Percentiles rank a stretch among this genome's conserved stretches.
phyloP scores from a whole-genome alignment of 37 sponge, comb jelly and placozoan species.

The Halichondria panicea region DNA sequence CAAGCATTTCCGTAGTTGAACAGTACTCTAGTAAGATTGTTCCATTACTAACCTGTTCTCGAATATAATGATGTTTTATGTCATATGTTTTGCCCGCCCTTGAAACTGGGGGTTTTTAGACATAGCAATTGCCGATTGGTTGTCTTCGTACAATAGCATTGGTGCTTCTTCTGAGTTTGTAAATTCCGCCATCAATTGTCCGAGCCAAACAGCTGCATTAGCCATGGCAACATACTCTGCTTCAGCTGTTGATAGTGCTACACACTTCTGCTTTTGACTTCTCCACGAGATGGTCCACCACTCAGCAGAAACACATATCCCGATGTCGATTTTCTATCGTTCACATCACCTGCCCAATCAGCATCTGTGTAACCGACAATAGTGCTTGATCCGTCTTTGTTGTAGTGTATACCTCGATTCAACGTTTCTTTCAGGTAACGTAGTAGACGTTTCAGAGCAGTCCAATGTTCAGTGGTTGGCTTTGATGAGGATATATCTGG shows the following conservation, averaged over 20 bases:
- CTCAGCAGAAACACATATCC: conserved; percentile 10
- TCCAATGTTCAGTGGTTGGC: conserved; percentile 37
- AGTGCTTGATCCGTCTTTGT: neutral
- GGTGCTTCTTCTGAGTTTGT: neutral
- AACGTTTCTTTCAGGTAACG: conserved; percentile 34
- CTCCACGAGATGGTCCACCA: conserved; percentile 33
- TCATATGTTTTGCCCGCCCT: conserved; percentile 22
- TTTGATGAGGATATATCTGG: conserved; percentile 42
- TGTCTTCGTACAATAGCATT: conserved; percentile 28
- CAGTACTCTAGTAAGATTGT: too few species aligned
- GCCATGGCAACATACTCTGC: conserved; percentile 53
- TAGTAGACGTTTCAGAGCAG: conserved; percentile 29
- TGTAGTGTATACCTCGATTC: conserved; percentile 27
- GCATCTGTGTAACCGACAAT: conserved; percentile 37
- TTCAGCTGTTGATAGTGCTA: conserved; percentile 36
- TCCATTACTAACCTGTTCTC: conserved; percentile 21
- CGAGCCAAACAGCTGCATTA: conserved; percentile 29
- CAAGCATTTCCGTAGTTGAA: conserved; percentile 33
- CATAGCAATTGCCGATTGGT: conserved; percentile 48
- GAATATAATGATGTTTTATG: conserved; percentile 32
- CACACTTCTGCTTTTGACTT: conserved; percentile 39
- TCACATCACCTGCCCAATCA: too few species aligned
- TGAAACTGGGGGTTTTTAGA: conserved; percentile 39
- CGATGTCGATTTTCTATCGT: too few species aligned
- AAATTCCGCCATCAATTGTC: conserved; percentile 24